phyloP scores from a whole-genome alignment of 2,797 vertebrate species.

The Spinibarbus caldwelli region DNA sequence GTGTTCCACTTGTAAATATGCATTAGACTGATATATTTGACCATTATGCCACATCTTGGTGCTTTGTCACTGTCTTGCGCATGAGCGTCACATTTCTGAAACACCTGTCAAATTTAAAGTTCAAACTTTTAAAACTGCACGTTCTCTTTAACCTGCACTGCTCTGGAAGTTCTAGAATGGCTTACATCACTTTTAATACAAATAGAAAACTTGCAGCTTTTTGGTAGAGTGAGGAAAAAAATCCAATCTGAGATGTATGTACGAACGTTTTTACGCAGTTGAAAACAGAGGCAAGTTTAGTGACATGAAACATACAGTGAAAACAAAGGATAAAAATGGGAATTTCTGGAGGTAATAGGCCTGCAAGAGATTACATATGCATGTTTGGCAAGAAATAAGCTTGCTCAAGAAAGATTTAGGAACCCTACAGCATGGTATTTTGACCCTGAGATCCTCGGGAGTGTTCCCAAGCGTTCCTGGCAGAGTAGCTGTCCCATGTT shows the following conservation, averaged over 20 bases:
- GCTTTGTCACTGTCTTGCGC: background rate
- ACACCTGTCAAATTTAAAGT: background rate
- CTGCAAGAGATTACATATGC: background rate
- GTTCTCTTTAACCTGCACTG: background rate
- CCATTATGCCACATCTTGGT: background rate
- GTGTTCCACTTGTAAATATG: background rate
- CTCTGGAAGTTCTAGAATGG: background rate
- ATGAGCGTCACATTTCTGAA: background rate
- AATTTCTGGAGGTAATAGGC: background rate
- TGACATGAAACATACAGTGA: background rate
- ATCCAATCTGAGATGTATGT: background rate
- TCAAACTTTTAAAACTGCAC: background rate
- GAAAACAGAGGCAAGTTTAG: background rate
- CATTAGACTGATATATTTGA: background rate
- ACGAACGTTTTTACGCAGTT: background rate
- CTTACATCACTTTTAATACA: background rate
- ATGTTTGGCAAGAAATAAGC: slow-evolving; percentile 1
- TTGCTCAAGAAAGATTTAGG: background rate
- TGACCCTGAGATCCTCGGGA: background rate
- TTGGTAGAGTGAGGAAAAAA: background rate
- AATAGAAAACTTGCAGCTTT: background rate
- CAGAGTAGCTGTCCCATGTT: slow-evolving; percentile 26
- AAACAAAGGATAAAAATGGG: background rate
- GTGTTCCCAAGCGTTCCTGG: slow-evolving; percentile 40
- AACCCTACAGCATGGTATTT: slow-evolving; percentile 32